Evolutionary conservation across 1,140 invertebrate genomes (phyloP).

Genomic region (Eubasilissa regina): DNA sequence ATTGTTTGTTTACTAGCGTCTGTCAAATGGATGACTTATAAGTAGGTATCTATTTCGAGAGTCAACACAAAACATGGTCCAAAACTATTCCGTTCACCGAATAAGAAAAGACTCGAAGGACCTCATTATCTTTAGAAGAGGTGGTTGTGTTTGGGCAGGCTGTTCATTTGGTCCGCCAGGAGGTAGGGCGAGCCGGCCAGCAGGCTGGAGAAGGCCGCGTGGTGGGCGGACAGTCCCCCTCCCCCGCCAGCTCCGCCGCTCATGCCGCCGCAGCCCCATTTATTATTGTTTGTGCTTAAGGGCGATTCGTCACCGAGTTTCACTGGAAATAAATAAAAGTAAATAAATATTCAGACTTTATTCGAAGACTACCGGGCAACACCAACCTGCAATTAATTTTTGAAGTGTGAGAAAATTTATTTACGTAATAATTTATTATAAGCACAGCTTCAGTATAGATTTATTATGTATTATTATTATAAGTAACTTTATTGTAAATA

Average conservation of each 20-base stretch:
- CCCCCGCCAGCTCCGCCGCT: slow-evolving; percentile 38
- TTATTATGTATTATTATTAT: too few species aligned
- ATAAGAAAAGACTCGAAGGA: not conserved
- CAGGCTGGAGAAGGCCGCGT: slow-evolving; percentile 53
- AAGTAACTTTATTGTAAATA: too few species aligned
- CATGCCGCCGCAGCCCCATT: slow-evolving; percentile 62
- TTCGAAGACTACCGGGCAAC: too few species aligned
- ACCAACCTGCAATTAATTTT: too few species aligned
- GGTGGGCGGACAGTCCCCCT: slow-evolving; percentile 51
- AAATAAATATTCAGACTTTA: slow-evolving; percentile 22
- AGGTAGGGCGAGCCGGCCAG: slow-evolving; percentile 57
- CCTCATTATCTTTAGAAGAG: slow-evolving; percentile 49
- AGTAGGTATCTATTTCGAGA: not conserved
- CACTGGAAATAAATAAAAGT: slow-evolving; percentile 62
- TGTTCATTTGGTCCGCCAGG: slow-evolving; percentile 55
- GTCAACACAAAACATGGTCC: slow-evolving; percentile 3
- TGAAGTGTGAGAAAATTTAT: too few species aligned
- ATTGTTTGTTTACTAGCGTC: too few species aligned
- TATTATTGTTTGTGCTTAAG: slow-evolving; percentile 66
- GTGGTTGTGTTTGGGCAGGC: slow-evolving; percentile 58
- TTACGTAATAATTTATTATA: too few species aligned
- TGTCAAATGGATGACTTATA: too few species aligned
- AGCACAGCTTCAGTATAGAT: too few species aligned
- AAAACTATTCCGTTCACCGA: not conserved
- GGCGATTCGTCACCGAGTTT: slow-evolving; percentile 65